Conservation (phyloP, 2,797 vertebrate genomes). For the Corythornis leucogaster region DNA sequence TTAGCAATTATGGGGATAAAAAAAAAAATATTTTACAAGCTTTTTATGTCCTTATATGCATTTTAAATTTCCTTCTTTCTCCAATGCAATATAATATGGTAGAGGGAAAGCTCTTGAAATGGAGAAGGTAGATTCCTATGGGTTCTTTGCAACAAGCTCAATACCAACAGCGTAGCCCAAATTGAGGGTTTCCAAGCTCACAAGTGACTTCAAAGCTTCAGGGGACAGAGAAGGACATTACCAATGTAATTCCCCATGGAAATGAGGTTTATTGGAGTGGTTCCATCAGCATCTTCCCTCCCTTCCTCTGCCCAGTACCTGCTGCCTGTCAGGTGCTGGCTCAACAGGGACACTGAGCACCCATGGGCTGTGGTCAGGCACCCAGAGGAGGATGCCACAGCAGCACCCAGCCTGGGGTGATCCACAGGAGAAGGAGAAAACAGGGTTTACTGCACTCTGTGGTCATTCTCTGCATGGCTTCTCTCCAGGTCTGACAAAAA, state of each 20-base stretch:
- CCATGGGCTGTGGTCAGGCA: not conserved
- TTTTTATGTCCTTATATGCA: not conserved
- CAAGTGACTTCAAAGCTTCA: not conserved
- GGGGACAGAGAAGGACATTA: not conserved
- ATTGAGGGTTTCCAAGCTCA: not conserved
- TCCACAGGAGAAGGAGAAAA: not conserved
- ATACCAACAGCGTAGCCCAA: not conserved
- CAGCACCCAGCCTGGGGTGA: not conserved
- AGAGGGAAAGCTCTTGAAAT: not conserved
- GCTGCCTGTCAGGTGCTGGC: not conserved
- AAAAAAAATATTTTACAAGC: not conserved
- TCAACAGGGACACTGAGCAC: rapidly evolving
- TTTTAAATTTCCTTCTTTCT: not conserved
- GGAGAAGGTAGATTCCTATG: not conserved
- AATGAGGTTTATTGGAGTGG: not conserved
- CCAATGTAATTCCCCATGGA: not conserved
- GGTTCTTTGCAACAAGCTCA: not conserved
- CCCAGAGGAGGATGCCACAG: rapidly evolving
- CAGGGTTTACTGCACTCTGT: rapidly evolving
- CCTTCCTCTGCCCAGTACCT: not conserved
- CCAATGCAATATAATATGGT: not conserved
- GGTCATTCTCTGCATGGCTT: not conserved
- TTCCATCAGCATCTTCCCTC: not conserved
- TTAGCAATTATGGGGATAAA: not conserved
- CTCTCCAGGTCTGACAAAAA: not conserved